These are phyloP conservation scores for Lycophotia porphyrea DNA, from an alignment of 2,888 invertebrate genomes.

Conservation along the genomic window DNA sequence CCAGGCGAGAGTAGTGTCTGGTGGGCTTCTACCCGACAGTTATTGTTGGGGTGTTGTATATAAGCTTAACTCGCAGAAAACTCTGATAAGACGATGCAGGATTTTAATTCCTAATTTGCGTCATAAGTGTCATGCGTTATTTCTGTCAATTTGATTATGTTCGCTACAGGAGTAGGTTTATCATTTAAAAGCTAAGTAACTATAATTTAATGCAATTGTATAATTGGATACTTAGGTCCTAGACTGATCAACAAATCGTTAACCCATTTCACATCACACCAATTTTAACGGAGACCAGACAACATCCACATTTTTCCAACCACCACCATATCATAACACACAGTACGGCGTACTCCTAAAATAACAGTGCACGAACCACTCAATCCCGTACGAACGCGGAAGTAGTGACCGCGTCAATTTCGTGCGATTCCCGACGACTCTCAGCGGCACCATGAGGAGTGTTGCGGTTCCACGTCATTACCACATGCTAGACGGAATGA, in stretches of 20 bases:
- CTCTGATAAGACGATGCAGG: neutral
- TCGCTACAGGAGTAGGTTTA: neutral
- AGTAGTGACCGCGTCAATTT: constrained; percentile 61
- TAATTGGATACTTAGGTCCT: neutral
- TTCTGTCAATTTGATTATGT: neutral
- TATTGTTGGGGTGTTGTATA: neutral
- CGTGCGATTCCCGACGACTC: constrained; percentile 37
- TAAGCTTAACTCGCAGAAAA: neutral
- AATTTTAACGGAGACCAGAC: neutral
- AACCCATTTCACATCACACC: neutral
- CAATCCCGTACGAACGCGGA: constrained; percentile 56
- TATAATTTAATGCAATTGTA: no score
- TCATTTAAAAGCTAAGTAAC: neutral
- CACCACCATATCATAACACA: neutral
- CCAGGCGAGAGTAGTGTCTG: neutral
- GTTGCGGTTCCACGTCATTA: constrained; percentile 63
- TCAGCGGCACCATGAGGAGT: constrained; percentile 15
- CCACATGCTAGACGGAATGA: constrained; percentile 55
- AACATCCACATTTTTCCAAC: neutral
- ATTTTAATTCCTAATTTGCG: neutral
- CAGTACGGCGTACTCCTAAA: constrained; percentile 20
- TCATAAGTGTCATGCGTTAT: neutral
- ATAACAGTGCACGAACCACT: constrained; percentile 34
- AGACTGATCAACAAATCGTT: neutral
- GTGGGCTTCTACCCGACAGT: no score